A percentile compares a stretch with the other conserved stretches of the same genome.
phyloP scores from a whole-genome alignment of 2,113 vertebrate species.

The Diadophis punctatus region DNA sequence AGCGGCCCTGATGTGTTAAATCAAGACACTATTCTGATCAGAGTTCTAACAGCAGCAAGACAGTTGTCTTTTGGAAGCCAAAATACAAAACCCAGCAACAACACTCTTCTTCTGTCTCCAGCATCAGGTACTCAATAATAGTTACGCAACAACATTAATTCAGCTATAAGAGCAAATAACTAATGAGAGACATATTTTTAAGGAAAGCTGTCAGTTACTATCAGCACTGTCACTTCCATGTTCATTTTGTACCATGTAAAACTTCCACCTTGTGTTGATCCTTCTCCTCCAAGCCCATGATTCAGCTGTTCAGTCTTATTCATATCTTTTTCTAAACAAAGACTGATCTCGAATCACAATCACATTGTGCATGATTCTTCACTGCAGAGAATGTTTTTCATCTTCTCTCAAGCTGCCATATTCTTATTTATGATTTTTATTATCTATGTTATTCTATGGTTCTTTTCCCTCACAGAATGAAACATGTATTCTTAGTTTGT shows the following conservation, averaged over 20 bases:
- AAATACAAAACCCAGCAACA: neutral
- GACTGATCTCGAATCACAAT: neutral
- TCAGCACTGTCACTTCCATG: neutral
- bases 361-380: neutral
- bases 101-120: neutral
- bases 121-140: neutral
- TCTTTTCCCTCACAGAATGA: neutral
- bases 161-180: neutral
- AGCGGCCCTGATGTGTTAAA: neutral
- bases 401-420: neutral
- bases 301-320: neutral
- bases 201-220: neutral
- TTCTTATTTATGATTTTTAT: neutral
- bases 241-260: neutral
- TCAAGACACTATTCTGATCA: neutral
- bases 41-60: neutral
- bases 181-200: neutral
- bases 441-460: neutral
- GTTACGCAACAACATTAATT: neutral
- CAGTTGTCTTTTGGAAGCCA: neutral
- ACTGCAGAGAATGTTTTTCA: no score
- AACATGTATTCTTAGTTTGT: neutral
- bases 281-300: neutral
- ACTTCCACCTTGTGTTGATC: neutral
- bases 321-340: neutral